Conservation (phyloP, 1,140 invertebrate species). For the Formica selysi region DNA sequence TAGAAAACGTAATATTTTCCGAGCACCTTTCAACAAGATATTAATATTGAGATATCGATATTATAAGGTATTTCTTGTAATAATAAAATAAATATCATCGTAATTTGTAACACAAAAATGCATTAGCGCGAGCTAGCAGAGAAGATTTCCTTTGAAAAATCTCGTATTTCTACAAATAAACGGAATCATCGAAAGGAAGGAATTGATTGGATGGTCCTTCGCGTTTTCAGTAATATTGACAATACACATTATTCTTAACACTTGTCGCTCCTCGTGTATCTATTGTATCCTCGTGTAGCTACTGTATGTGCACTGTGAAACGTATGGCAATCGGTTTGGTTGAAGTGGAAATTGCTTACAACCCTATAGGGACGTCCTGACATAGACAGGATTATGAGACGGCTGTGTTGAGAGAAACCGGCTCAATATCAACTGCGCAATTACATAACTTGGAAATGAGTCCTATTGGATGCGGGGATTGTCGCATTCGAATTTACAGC, state of each 20-base stretch:
- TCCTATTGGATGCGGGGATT: conserved; percentile 41
- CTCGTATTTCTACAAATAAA: neutral
- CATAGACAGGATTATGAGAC: conserved; percentile 51
- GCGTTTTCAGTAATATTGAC: neutral
- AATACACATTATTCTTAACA: conserved; percentile 10
- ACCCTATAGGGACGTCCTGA: neutral
- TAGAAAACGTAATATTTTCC: neutral
- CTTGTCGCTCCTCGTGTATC: neutral
- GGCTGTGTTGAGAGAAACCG: conserved; percentile 17
- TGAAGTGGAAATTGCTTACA: conserved; percentile 25
- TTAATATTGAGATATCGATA: conserved; percentile 35
- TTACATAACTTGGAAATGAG: conserved; percentile 76
- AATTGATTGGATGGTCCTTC: neutral
- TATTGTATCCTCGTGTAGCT: neutral
- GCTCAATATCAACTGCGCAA: conserved; percentile 67
- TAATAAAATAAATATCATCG: conserved; percentile 26
- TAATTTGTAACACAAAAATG: neutral
- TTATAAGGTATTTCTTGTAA: neutral
- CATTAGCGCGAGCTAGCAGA: neutral
- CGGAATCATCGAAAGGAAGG: neutral
- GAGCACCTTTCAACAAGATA: neutral
- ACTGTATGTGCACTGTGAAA: neutral
- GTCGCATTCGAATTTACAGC: neutral
- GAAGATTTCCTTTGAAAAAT: neutral
- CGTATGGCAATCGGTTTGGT: neutral